Conservation (phyloP, 2,113 vertebrate species). For the Reinhardtius hippoglossoides region DNA sequence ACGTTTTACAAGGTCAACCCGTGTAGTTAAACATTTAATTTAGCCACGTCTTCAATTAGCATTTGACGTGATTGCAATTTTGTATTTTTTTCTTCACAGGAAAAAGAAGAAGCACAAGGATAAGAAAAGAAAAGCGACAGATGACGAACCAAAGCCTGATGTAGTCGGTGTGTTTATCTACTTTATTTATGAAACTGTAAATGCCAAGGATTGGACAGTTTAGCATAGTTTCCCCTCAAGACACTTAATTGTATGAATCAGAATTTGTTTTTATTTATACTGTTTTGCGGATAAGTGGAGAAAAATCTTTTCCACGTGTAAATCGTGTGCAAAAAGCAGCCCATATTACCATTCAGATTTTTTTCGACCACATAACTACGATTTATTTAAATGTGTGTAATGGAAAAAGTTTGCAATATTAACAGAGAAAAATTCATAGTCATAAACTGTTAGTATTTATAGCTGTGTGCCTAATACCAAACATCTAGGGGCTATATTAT, state of each 20-base stretch:
- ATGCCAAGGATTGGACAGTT: too few species aligned
- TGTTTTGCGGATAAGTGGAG: too few species aligned
- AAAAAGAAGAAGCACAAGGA: constrained; percentile 92
- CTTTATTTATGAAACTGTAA: background rate
- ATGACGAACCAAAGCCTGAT: constrained; percentile 86
- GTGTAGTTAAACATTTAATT: background rate
- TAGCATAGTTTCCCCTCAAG: too few species aligned
- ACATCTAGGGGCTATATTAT: background rate
- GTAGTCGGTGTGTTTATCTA: constrained; percentile 84
- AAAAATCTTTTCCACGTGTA: too few species aligned
- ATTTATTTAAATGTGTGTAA: background rate
- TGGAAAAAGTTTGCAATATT: background rate
- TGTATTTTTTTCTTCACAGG: constrained; percentile 64
- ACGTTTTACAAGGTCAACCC: background rate
- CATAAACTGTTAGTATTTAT: background rate
- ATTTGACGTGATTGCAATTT: background rate
- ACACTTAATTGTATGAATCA: background rate
- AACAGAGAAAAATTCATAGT: background rate
- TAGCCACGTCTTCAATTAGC: background rate
- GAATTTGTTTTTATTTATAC: too few species aligned
- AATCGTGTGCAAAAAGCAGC: too few species aligned
- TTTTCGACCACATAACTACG: background rate
- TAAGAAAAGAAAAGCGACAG: constrained; percentile 88
- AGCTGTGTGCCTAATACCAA: background rate
- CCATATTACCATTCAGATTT: too few species aligned